Percentiles rank a stretch among this genome's conserved stretches.
Evolutionary conservation across 2,797 vertebrate species (phyloP).

Genomic region (Acanthiza pusilla): DNA sequence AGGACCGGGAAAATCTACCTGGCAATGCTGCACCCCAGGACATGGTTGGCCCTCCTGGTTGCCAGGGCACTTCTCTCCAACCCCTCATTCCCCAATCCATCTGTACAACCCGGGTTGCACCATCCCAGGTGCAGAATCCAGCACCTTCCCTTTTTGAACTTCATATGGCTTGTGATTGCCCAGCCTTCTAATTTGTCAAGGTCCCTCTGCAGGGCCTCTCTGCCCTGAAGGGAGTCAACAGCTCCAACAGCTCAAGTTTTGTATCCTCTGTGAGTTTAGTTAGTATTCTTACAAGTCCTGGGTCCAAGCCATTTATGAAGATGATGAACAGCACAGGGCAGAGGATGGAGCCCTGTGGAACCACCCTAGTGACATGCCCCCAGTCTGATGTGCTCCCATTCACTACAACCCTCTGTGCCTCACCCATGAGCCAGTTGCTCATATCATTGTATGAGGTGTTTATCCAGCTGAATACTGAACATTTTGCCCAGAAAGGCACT

Average conservation of each 20-base stretch:
- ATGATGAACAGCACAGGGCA: background rate
- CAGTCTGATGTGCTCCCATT: background rate
- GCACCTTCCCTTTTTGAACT: background rate
- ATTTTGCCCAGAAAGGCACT: background rate
- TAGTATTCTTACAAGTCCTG: background rate
- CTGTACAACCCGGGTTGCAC: accelerated
- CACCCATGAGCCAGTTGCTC: background rate
- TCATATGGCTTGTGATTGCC: background rate
- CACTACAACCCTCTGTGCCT: accelerated
- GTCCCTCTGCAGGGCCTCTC: background rate
- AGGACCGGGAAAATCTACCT: accelerated
- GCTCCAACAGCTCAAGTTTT: background rate
- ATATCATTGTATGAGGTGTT: accelerated
- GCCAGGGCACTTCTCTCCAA: background rate
- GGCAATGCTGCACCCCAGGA: accelerated
- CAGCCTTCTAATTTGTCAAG: background rate
- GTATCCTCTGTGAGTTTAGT: background rate
- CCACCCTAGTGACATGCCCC: accelerated
- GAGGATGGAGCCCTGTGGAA: background rate
- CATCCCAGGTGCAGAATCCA: background rate
- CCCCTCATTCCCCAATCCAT: background rate
- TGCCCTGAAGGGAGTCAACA: background rate
- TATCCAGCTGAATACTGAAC: background rate
- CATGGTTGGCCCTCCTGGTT: accelerated
- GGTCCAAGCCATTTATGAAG: background rate